Evolutionary conservation across 2,888 invertebrate genomes (phyloP).

Genomic region (Fragum fragum): DNA sequence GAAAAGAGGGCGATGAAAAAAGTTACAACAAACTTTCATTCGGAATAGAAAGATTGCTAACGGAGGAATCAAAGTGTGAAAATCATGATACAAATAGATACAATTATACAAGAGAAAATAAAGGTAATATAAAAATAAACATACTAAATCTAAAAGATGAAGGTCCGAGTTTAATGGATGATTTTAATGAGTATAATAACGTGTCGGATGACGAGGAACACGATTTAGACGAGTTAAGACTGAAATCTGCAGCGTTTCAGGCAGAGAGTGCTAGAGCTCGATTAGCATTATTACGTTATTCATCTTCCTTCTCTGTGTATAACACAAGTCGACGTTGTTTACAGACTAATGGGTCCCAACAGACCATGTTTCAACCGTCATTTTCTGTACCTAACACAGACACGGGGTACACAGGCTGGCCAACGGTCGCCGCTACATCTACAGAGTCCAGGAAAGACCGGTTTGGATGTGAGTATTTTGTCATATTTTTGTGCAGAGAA

Average conservation of each 20-base stretch:
- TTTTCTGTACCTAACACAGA: conserved; percentile 16
- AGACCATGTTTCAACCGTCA: background rate
- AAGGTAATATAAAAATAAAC: background rate
- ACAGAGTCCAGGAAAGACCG: conserved; percentile 61
- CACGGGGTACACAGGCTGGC: conserved; percentile 29
- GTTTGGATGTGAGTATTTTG: conserved; percentile 61
- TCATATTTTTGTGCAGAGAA: no score
- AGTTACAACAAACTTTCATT: conserved; percentile 3
- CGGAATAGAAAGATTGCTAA: conserved; percentile 13
- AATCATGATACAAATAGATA: background rate
- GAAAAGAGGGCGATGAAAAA: background rate
- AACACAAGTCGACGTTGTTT: background rate
- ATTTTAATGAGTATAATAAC: background rate
- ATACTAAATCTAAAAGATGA: background rate
- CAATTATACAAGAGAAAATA: no score
- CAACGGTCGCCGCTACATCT: conserved; percentile 22
- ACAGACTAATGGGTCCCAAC: background rate
- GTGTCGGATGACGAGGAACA: conserved; percentile 18
- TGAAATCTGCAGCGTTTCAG: conserved; percentile 12
- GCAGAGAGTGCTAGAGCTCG: conserved; percentile 14
- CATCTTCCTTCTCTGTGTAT: conserved; percentile 25
- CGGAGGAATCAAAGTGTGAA: background rate
- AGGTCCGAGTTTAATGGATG: no score
- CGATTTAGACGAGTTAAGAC: conserved; percentile 1
- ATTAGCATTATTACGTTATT: conserved; percentile 32